Evolutionary conservation across 92 coral and sea anemone genomes (phyloP).

Genomic region (Parazoanthus darwini): DNA sequence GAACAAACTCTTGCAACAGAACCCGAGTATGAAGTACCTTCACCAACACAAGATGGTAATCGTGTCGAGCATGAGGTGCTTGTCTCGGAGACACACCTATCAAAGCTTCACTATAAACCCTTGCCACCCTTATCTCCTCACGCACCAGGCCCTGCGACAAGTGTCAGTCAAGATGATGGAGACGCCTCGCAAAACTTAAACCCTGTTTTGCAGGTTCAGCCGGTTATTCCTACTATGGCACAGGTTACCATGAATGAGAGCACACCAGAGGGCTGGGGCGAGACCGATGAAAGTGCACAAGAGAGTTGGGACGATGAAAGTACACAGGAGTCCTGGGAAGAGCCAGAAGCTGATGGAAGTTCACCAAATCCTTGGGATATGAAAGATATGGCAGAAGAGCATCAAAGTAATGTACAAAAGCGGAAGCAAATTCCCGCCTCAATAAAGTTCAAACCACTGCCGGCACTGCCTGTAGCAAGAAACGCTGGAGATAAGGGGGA

Average conservation of each 20-base stretch:
- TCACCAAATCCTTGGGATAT: not conserved
- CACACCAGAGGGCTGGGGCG: not conserved
- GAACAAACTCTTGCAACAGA: not conserved
- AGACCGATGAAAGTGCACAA: not conserved
- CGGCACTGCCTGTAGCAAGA: not conserved
- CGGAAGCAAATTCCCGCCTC: not conserved
- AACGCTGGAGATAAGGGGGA: not conserved
- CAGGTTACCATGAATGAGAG: not conserved
- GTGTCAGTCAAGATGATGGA: not conserved
- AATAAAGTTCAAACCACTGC: constrained; percentile 3
- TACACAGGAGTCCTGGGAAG: constrained; percentile 22
- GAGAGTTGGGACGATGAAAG: constrained; percentile 10
- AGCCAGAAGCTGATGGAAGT: constrained; percentile 28
- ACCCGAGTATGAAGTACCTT: not conserved
- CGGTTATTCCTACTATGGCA: not conserved
- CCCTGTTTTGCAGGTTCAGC: not conserved
- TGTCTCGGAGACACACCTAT: not conserved
- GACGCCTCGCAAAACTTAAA: not conserved
- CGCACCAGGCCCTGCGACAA: not conserved
- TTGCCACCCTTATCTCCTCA: constrained; percentile 19
- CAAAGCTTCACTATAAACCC: not conserved
- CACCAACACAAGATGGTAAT: not conserved
- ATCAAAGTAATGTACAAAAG: not conserved
- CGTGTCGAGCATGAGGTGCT: not conserved
- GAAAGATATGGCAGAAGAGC: not conserved